phyloP scores from a whole-genome alignment of 1,140 invertebrate genomes.

The Drosophila jambulina region DNA sequence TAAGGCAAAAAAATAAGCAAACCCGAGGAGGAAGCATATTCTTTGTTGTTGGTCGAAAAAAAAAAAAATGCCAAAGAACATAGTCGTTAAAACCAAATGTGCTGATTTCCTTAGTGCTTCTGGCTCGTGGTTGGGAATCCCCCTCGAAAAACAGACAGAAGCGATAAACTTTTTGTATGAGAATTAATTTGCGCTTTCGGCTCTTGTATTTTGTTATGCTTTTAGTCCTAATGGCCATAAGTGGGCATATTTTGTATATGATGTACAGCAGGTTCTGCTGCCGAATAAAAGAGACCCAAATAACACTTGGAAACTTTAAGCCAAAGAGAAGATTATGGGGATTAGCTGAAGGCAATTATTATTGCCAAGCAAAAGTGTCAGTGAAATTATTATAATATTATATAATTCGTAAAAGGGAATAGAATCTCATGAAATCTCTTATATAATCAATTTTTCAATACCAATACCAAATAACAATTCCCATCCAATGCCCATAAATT shows the following conservation, averaged over 20 bases:
- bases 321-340: background rate
- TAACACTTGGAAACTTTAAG: constrained; percentile 15
- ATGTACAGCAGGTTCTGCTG: constrained; percentile 22
- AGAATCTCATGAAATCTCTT: background rate
- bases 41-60: constrained; percentile 42
- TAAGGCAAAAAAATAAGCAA: constrained; percentile 11
- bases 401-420: background rate
- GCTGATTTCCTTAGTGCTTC: constrained; percentile 74
- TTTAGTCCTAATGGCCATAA: constrained; percentile 78
- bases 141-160: constrained; percentile 12
- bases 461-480: background rate
- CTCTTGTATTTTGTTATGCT: constrained; percentile 66
- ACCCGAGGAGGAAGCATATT: constrained; percentile 49
- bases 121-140: constrained; percentile 27
- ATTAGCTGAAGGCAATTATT: constrained; percentile 1
- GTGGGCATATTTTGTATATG: constrained; percentile 64
- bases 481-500: constrained; percentile 30
- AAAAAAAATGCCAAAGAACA: constrained; percentile 46
- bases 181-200: constrained; percentile 79
- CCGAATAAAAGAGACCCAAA: background rate
- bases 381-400: background rate
- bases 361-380: too few species aligned
- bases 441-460: background rate
- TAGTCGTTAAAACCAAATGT: constrained; percentile 82
- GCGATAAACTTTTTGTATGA: constrained; percentile 76